These are phyloP conservation scores for Drosophila anomelani DNA, from an alignment of 2,888 invertebrate genomes.

Conservation along the genomic window DNA sequence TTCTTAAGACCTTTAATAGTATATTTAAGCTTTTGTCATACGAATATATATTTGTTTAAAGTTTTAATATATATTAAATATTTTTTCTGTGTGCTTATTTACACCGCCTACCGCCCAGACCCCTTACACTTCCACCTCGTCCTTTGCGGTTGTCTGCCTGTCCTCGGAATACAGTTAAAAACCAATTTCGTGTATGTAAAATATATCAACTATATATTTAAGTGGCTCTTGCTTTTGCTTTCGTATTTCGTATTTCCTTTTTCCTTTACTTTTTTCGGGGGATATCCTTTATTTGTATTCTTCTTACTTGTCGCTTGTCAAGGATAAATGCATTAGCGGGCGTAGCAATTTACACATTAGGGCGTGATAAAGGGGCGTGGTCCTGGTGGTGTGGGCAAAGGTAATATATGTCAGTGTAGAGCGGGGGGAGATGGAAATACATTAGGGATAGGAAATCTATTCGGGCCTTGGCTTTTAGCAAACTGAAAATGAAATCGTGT, in stretches of 20 bases:
- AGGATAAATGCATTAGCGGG: constrained; percentile 61
- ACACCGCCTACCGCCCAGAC: neutral
- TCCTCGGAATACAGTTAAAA: constrained; percentile 70
- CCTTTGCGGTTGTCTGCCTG: constrained; percentile 46
- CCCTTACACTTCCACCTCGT: neutral
- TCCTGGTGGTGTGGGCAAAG: constrained; percentile 14
- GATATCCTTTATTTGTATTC: constrained; percentile 39
- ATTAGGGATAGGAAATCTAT: constrained; percentile 38
- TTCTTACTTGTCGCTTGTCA: constrained; percentile 70
- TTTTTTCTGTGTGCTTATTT: neutral
- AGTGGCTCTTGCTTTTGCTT: constrained; percentile 53
- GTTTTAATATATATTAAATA: neutral
- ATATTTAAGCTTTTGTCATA: neutral
- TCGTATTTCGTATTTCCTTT: constrained; percentile 47
- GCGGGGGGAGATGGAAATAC: constrained; percentile 11
- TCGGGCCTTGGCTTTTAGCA: constrained; percentile 12
- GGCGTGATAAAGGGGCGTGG: constrained; percentile 41
- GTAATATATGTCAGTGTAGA: constrained; percentile 27
- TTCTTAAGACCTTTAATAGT: neutral
- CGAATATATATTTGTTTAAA: neutral
- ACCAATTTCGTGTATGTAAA: constrained; percentile 80
- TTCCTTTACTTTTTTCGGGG: constrained; percentile 18
- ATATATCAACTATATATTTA: constrained; percentile 78
- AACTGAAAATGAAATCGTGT: constrained; percentile 30
- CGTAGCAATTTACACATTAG: constrained; percentile 66